Percentiles rank a stretch among this genome's conserved stretches.
phyloP scores from a whole-genome alignment of 1,140 invertebrate species.

The Caenorhabditis remanei region DNA sequence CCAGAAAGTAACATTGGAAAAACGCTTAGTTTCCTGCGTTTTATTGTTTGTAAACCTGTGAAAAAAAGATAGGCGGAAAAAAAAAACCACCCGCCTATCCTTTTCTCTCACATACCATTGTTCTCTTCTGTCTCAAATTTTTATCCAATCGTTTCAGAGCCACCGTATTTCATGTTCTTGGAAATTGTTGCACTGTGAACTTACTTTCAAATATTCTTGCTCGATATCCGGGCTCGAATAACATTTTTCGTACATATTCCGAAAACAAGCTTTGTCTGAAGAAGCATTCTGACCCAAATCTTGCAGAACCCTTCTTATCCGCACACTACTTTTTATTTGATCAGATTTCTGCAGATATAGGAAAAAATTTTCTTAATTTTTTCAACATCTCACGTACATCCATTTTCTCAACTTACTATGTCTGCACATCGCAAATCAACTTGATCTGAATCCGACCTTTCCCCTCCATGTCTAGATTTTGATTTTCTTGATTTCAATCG shows the following conservation, averaged over 20 bases:
- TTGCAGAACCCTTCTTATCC: not conserved
- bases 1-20: not conserved
- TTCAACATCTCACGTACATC: not conserved
- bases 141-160: not conserved
- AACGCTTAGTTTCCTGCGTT: not conserved
- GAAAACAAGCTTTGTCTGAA: too few relatives aligned
- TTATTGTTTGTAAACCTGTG: conserved; percentile 19
- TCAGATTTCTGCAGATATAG: too few relatives aligned
- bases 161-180: too few relatives aligned
- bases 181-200: too few relatives aligned
- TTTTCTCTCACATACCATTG: not conserved
- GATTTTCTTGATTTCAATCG: not conserved
- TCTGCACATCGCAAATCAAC: not conserved
- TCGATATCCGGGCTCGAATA: too few relatives aligned
- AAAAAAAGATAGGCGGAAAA: conserved; percentile 6
- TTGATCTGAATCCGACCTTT: too few relatives aligned
- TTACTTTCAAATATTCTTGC: too few relatives aligned
- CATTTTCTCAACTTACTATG: not conserved
- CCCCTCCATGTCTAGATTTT: not conserved
- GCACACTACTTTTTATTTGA: too few relatives aligned
- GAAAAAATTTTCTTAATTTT: not conserved
- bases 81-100: not conserved
- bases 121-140: not conserved
- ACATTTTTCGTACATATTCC: too few relatives aligned
- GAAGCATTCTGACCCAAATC: not conserved